Evolutionary conservation across 2,888 invertebrate species (phyloP).

Genomic region (Anthoptus insignis): DNA sequence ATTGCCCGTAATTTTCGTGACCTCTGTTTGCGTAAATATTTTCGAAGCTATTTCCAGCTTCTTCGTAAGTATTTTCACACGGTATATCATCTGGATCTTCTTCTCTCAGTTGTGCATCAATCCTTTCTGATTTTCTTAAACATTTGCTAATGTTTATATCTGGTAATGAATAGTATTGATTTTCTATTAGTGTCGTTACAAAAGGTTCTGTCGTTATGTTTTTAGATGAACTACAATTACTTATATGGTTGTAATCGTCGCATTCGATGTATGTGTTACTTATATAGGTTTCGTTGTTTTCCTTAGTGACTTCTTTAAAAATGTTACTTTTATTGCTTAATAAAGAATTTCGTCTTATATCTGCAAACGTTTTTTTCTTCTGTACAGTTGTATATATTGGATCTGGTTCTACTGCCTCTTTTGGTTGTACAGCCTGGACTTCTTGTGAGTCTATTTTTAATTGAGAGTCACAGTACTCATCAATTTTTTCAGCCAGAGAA

Average conservation of each 20-base stretch:
- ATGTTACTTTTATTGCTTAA: constrained; percentile 70
- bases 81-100: constrained; percentile 78
- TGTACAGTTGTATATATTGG: constrained; percentile 79
- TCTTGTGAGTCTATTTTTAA: constrained; percentile 69
- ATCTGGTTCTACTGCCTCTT: constrained; percentile 68
- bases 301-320: constrained; percentile 68
- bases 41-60: constrained; percentile 75
- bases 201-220: constrained; percentile 83
- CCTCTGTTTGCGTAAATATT: constrained; percentile 72
- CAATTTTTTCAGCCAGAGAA: constrained; percentile 83
- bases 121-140: constrained; percentile 90
- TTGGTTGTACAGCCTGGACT: constrained; percentile 61
- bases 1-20: constrained; percentile 74
- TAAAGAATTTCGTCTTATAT: constrained; percentile 74
- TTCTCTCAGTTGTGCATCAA: constrained; percentile 89
- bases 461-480: constrained; percentile 83
- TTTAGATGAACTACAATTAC: constrained; percentile 73
- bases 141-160: constrained; percentile 91
- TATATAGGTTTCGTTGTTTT: constrained; percentile 72
- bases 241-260: constrained; percentile 73
- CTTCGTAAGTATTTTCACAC: constrained; percentile 79
- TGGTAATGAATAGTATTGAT: constrained; percentile 91
- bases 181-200: constrained; percentile 86
- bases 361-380: constrained; percentile 86
- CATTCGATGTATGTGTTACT: constrained; percentile 77